These are phyloP conservation scores for Apteryx owenii DNA, from an alignment of 2,113 vertebrate genomes.

Conservation along the genomic window DNA sequence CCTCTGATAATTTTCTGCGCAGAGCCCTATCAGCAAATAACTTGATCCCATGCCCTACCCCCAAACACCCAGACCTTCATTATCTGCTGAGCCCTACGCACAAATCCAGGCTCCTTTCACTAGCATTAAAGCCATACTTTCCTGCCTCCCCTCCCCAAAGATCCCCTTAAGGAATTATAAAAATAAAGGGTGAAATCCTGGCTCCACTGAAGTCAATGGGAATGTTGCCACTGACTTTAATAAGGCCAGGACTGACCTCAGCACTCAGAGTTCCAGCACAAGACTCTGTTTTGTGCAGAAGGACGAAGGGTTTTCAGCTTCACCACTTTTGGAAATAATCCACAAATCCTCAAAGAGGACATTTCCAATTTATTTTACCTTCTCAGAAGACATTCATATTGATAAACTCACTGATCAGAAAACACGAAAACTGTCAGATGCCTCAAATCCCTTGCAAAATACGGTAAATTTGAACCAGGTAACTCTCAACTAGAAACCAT, in stretches of 20 bases:
- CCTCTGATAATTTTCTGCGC: neutral
- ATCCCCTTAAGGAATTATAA: neutral
- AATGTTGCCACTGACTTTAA: neutral
- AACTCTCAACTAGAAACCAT: neutral
- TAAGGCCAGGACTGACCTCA: neutral
- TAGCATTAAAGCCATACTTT: neutral
- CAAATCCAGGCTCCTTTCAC: neutral
- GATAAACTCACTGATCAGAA: neutral
- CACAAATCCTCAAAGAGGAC: neutral
- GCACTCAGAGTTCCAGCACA: neutral
- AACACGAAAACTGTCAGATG: neutral
- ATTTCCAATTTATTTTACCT: neutral
- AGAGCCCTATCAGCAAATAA: neutral
- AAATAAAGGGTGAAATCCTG: slow-evolving; percentile 11
- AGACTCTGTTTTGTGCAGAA: neutral
- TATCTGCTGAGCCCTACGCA: neutral
- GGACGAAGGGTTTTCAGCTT: neutral
- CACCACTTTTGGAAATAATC: neutral
- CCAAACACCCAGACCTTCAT: neutral
- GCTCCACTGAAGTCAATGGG: neutral
- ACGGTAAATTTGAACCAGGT: neutral
- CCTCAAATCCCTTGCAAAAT: neutral
- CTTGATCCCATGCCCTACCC: neutral
- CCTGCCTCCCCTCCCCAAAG: neutral
- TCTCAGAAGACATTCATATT: neutral